Base-by-base conservation (phyloP, 2,113 vertebrate species). In the Halichoeres trimaculatus region DNA sequence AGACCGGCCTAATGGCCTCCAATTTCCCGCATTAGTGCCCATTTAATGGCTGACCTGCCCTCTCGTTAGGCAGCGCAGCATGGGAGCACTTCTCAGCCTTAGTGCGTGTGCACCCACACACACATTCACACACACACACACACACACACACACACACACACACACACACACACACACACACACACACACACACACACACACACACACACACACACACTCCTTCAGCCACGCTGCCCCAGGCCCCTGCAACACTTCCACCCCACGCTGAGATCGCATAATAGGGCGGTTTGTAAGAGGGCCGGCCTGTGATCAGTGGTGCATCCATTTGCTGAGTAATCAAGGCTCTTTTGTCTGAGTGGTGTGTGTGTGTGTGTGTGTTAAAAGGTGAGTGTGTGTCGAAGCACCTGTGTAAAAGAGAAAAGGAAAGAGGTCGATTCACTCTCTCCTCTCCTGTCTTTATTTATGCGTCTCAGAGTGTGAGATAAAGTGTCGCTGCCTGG, bases 11-110 rank as follows among this genome's bases (percentile, higher is more conserved):
- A 93, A 94, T 93, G 89, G 89, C 91, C 89, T 91, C 90, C 91
- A 90, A 90, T 92, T 93, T 93, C 89, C 84, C 91, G 87, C 90
- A 93, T 94, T 93, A 94, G 90, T 88, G 87, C 89, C 88, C 86
- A 87, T 93, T 93, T 93, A 93, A 93, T 91, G 84, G 88, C 84
- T 81, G 86, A 80, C 85, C 92, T 93, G 91, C 89, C 91, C 91
- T 87, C 86, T 92, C 86, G 85, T 94, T 93, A 93, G 78, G 81
- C 81, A 24, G 83, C 89, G 51, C 90, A 88, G 89, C 89, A 89
- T 91, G 90, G 84, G 80, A 84, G 86, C 79, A 85, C 84, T 90
- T 90, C 80, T 87, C 80, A 83, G 74, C 74, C 73, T 72, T 48
- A n/a, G 55, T 74, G 45, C 45, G 6, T n/a, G 43, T n/a, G n/a